Evolutionary conservation across 2,888 invertebrate genomes (phyloP), one percentile per base, ranked within the genome.

Genomic region (Tetramorium bicarinatum): DNA sequence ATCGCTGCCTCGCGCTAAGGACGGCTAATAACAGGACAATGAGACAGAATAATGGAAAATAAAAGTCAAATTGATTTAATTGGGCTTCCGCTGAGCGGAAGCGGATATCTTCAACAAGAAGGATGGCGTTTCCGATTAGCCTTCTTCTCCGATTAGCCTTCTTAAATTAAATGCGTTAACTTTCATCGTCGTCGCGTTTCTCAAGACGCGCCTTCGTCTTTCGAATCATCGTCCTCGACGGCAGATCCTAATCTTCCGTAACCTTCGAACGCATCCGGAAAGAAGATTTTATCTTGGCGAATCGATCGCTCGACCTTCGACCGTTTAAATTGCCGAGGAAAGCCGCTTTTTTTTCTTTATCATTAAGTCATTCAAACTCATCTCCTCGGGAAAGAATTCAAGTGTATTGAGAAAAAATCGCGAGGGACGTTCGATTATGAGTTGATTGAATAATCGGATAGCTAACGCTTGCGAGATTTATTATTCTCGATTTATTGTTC

Each of bases 221-320:
- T 66, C 54, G 34, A 81, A 82, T 87, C 82, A 64, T 59, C 71
- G 83, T 85, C 86, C 89, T 89, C 86, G 83, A 38, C 54, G 64
- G 18, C 29, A 87, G 87, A 90, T 88, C 89, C 83, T 90, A 90
- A 90, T 90, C 90, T 82, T 44, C 44, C 8, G 18, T 66, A 74
- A 79, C 90, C 90, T 90, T 90, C 87, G 84, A 52, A 64, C 84
- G 85, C 81, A 88, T 88, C 90, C 90, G 89, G 87, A 89, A 89
- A 87, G 85, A 83, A 67, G 76, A 89, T 85, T 85, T 80, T 69
- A 88, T 86, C 87, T n/a, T 11, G 15, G 64, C 18, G 64, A 85
- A 86, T 86, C 75, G 83, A 86, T 87, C 69, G 41, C 59, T 69
- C 81, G 87, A 18, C 88, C 89, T 86, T 89, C 89, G 85, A 13